Evolutionary conservation across 2,888 invertebrate species (phyloP).

Genomic region (Epinotia nisella): DNA sequence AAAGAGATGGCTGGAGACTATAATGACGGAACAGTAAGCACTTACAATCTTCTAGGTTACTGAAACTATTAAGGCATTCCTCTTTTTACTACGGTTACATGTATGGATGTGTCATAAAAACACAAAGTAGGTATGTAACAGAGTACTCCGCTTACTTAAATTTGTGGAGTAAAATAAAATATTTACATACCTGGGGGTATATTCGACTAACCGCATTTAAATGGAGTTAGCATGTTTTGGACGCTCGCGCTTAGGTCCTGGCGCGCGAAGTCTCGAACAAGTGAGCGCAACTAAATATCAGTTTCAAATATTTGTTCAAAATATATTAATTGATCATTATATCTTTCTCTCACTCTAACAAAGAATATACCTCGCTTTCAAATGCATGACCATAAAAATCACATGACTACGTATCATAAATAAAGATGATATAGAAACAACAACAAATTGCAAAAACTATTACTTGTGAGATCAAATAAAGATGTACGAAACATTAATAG

Average conservation of each 20-base stretch:
- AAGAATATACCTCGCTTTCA: not conserved
- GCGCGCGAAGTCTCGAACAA: not conserved
- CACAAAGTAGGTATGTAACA: not conserved
- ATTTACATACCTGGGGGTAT: not conserved
- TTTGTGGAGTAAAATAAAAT: not conserved
- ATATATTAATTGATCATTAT: not conserved
- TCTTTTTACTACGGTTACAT: slow-evolving; percentile 1
- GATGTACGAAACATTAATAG: slow-evolving; percentile 26
- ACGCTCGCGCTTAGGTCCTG: not conserved
- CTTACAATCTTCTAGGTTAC: slow-evolving; percentile 21
- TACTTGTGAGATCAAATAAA: slow-evolving; percentile 17
- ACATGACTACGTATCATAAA: slow-evolving; percentile 12
- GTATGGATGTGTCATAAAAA: slow-evolving; percentile 11
- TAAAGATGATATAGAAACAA: slow-evolving; percentile 25
- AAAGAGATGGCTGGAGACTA: slow-evolving; percentile 21
- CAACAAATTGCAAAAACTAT: slow-evolving; percentile 23
- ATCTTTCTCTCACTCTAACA: too few relatives aligned
- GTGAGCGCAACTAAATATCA: not conserved
- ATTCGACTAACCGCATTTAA: not conserved
- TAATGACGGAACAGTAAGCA: slow-evolving; percentile 27
- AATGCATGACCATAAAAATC: slow-evolving; percentile 2
- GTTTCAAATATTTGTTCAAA: not conserved
- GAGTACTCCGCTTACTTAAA: not conserved
- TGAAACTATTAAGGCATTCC: slow-evolving; percentile 24
- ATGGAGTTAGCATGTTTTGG: not conserved